Conservation (phyloP, 1,140 invertebrate genomes). For the Sycophila sp. region DNA sequence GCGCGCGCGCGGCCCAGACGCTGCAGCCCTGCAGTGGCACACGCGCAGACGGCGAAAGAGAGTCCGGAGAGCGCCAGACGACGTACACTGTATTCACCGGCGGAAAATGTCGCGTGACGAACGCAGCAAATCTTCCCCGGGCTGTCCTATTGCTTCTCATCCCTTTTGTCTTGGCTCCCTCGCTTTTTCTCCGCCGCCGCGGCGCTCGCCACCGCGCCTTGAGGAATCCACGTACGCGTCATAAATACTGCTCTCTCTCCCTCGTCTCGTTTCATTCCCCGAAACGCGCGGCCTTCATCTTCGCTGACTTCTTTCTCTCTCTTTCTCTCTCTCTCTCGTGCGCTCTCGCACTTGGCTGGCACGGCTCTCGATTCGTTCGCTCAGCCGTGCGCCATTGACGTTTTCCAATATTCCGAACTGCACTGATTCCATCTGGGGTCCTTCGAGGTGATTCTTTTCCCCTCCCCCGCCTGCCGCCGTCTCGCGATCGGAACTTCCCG, state of each 20-base stretch:
- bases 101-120: slow-evolving; percentile 19
- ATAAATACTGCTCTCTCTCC: slow-evolving; percentile 61
- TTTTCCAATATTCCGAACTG: slow-evolving; percentile 65
- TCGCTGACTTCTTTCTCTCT: slow-evolving; percentile 30
- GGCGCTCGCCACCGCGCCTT: slow-evolving; percentile 50
- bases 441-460: slow-evolving; percentile 21
- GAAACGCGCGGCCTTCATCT: slow-evolving; percentile 39
- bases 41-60: not conserved
- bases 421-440: slow-evolving; percentile 62
- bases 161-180: slow-evolving; percentile 15
- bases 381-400: slow-evolving; percentile 47
- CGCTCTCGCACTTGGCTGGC: slow-evolving; percentile 11
- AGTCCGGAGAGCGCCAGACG: not conserved
- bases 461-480: slow-evolving; percentile 1
- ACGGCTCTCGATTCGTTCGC: slow-evolving; percentile 18
- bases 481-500: not conserved
- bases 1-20: not conserved
- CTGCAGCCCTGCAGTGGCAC: too few species aligned
- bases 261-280: slow-evolving; percentile 28
- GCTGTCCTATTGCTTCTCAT: slow-evolving; percentile 22
- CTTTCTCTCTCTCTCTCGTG: not conserved
- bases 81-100: slow-evolving; percentile 15
- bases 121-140: slow-evolving; percentile 27
- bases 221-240: slow-evolving; percentile 63
- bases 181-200: slow-evolving; percentile 38